phyloP scores from a whole-genome alignment of 2,888 invertebrate species.

The Tenodera sinensis region DNA sequence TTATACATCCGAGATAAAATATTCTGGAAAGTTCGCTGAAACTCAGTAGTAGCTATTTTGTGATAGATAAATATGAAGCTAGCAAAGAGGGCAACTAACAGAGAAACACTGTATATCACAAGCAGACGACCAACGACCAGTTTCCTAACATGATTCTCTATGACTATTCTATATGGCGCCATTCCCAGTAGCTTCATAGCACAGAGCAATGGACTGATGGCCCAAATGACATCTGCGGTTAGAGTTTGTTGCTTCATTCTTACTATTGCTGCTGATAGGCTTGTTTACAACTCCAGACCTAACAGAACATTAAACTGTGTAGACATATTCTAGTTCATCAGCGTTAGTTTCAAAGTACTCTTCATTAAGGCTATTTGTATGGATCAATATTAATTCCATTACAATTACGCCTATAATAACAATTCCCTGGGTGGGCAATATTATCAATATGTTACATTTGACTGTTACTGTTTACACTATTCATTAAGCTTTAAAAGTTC shows the following conservation, averaged over 20 bases:
- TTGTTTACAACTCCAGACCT: too few species aligned
- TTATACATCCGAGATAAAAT: background rate
- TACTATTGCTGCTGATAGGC: too few species aligned
- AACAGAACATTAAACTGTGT: too few species aligned
- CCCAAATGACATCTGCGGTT: background rate
- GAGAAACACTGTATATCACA: background rate
- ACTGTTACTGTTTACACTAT: too few species aligned
- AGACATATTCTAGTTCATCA: too few species aligned
- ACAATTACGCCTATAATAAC: too few species aligned
- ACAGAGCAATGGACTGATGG: background rate
- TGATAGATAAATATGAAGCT: background rate
- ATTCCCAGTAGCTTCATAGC: background rate
- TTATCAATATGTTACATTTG: too few species aligned
- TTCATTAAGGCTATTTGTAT: too few species aligned
- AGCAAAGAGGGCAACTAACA: background rate
- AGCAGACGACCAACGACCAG: background rate
- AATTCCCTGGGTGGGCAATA: too few species aligned
- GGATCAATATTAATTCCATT: too few species aligned
- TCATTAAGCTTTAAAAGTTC: too few species aligned
- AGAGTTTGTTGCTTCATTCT: background rate
- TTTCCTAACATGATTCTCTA: background rate
- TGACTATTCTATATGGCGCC: background rate
- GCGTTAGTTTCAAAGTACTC: too few species aligned
- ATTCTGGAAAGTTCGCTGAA: background rate
- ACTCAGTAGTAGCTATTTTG: accelerated